Percentiles rank a stretch among this genome's conserved stretches.
Conservation (phyloP, 2,113 vertebrate species). For the Vidua macroura region DNA sequence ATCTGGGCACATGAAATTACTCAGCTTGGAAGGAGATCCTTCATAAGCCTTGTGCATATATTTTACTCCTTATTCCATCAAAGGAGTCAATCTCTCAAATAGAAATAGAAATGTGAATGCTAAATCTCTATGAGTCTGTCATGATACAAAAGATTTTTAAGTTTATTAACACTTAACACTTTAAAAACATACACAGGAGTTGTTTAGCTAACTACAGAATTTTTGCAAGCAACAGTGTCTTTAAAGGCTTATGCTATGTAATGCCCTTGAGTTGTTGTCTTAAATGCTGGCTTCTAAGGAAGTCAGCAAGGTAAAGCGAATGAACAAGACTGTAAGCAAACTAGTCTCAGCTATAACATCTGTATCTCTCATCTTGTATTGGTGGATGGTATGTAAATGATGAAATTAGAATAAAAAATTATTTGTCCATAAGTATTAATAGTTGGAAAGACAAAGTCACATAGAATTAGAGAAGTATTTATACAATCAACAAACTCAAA, state of each 20-base stretch:
- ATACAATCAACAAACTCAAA: background rate
- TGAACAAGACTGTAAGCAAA: background rate
- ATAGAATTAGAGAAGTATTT: background rate
- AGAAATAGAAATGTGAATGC: background rate
- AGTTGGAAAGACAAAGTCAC: background rate
- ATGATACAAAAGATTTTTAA: background rate
- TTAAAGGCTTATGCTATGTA: background rate
- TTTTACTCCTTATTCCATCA: background rate
- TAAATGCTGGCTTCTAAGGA: background rate
- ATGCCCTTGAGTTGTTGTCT: background rate
- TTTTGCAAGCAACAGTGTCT: background rate
- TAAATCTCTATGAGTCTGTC: background rate
- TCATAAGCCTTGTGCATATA: background rate
- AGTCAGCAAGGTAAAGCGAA: background rate
- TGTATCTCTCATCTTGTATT: background rate
- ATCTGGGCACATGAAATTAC: background rate
- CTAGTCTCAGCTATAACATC: background rate
- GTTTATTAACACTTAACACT: background rate
- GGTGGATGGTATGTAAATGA: background rate
- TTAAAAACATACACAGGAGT: background rate
- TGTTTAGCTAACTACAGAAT: background rate
- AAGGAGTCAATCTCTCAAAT: background rate
- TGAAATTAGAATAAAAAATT: background rate
- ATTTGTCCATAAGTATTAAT: background rate
- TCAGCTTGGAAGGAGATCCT: background rate